Base-by-base conservation (phyloP, 2,888 invertebrate species). In the Drosophila incognita region DNA sequence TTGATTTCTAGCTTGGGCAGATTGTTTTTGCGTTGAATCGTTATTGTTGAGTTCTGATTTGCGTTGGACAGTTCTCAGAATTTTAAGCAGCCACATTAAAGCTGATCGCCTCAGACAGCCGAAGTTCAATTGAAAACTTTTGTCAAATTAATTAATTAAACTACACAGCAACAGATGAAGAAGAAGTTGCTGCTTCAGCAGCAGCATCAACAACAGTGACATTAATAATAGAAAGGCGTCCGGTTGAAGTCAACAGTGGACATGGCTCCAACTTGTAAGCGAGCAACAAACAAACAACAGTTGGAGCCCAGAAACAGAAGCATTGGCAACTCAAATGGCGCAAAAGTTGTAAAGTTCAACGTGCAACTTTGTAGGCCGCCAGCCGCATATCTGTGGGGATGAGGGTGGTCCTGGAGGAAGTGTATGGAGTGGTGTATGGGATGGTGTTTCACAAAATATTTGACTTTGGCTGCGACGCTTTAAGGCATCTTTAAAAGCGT, bases 101-200 rank as follows among this genome's bases (percentile, higher is more conserved):
- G 82, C 76, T 60, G 27, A 36, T 40, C 46, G 46, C 15, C 52
- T 38, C 27, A 21, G 56, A 29, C 84, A 70, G 67, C 54, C 68
- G 64, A 72, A 69, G 67, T 82, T 79, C 84, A 82, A 86, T 86
- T 80, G 81, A 80, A 90, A 90, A 89, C 78, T 90, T 87, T 86
- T 81, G 79, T 79, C 83, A 83, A 89, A 90, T 89, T 89, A 87
- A 87, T 87, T 87, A 87, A 87, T 87, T 85, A 87, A 89, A 83
- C 88, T 83, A 83, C 69, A 73, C 59, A 79, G 49, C 62, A 83
- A 53, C 51, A 54, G 35, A 48, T 24, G 48, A 33, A 46, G 57
- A 27, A 35, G 42, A 4, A 38, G 31, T 29, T 56, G 38, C 35
- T 49, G 11, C 38, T 59, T 49, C 59, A 67, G 18, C 49, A 56